These are phyloP conservation scores for Porites rus DNA, from an alignment of 92 coral and sea anemone genomes.

Conservation along the genomic window DNA sequence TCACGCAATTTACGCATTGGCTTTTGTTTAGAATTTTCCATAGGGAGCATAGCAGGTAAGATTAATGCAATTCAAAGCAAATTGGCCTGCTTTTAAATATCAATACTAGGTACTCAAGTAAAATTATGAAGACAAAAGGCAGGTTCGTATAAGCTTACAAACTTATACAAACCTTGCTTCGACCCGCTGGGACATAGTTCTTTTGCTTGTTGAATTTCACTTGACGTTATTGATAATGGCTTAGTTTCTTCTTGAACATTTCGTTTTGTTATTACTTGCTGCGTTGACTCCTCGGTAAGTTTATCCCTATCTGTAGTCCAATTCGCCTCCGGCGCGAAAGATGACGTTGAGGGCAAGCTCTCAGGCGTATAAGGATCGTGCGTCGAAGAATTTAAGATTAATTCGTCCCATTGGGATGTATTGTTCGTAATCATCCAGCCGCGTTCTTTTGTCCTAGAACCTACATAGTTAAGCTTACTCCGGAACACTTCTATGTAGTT, in stretches of 20 bases:
- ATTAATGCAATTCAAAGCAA: too few relatives aligned
- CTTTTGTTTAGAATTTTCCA: too few relatives aligned
- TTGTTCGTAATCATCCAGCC: not conserved
- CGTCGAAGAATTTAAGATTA: not conserved
- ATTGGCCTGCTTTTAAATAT: too few relatives aligned
- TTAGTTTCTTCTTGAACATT: not conserved
- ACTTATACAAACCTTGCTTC: not conserved
- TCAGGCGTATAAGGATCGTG: not conserved
- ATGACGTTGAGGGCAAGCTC: not conserved
- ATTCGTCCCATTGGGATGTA: too few relatives aligned
- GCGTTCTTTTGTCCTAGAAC: not conserved
- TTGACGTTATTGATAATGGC: not conserved
- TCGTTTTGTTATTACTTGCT: not conserved
- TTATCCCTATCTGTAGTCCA: too few relatives aligned
- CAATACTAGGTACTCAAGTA: too few relatives aligned
- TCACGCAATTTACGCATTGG: too few relatives aligned
- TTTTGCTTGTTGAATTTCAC: not conserved
- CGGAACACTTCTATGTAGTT: not conserved
- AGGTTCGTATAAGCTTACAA: not conserved
- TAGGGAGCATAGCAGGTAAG: too few relatives aligned
- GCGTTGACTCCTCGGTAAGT: not conserved
- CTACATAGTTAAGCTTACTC: not conserved
- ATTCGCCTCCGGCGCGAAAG: too few relatives aligned
- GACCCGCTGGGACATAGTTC: not conserved
- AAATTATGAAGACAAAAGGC: too few relatives aligned